These are phyloP conservation scores for Sinocyclocheilus anophthalmus DNA, from an alignment of 2,113 vertebrate genomes.

Conservation along the genomic window DNA sequence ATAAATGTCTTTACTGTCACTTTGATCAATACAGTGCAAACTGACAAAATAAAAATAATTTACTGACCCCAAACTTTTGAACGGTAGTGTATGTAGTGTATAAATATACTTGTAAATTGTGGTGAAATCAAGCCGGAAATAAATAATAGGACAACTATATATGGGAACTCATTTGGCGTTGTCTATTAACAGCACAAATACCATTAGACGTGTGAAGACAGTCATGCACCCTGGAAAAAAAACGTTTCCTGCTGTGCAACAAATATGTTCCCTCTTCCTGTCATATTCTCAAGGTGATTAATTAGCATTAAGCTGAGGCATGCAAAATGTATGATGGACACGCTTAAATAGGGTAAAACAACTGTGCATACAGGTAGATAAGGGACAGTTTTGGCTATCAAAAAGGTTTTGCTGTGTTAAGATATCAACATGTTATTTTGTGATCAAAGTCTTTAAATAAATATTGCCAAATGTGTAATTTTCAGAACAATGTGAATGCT, in stretches of 20 bases:
- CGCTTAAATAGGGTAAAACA: neutral
- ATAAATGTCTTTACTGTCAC: too few species aligned
- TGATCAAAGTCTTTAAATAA: constrained; percentile 12
- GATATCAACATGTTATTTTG: constrained; percentile 2
- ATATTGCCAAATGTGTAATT: neutral
- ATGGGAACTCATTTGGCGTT: neutral
- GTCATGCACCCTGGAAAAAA: constrained; percentile 51
- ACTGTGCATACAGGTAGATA: neutral
- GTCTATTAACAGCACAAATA: constrained; percentile 14
- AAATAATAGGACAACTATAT: neutral
- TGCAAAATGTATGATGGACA: constrained; percentile 26
- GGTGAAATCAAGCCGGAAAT: neutral
- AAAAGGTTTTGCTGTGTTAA: constrained; percentile 1
- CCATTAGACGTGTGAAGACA: neutral
- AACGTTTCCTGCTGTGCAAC: constrained; percentile 75
- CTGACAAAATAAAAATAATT: too few species aligned
- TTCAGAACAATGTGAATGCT: neutral
- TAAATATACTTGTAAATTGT: neutral
- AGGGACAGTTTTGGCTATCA: constrained; percentile 10
- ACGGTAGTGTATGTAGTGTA: too few species aligned
- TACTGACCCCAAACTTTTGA: neutral
- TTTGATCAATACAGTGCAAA: too few species aligned
- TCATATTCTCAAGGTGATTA: constrained; percentile 86
- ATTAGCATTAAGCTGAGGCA: constrained; percentile 76
- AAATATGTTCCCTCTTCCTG: constrained; percentile 84